A percentile compares a stretch with the other conserved stretches of the same genome.
phyloP scores from a whole-genome alignment of 2,113 vertebrate species.

The Microtus montanus region DNA sequence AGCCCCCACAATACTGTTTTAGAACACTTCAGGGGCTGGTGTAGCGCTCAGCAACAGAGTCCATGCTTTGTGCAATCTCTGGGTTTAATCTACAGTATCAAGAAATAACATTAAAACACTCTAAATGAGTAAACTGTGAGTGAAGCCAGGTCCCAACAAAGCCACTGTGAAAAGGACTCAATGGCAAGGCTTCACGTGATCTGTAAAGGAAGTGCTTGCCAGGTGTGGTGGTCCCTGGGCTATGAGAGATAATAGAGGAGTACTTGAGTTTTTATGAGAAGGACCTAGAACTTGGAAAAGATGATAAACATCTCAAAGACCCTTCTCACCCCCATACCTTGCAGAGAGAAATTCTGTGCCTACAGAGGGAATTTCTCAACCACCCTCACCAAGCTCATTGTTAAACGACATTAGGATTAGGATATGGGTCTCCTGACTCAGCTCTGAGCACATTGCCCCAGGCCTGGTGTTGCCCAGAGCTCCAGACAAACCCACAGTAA shows the following conservation, averaged over 20 bases:
- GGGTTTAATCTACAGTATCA: neutral
- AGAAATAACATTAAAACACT: neutral
- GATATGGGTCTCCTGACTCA: neutral
- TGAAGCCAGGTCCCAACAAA: neutral
- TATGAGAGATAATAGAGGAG: neutral
- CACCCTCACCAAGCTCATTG: neutral
- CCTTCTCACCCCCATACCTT: neutral
- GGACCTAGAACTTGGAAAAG: neutral
- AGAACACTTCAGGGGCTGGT: neutral
- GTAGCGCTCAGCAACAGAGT: neutral
- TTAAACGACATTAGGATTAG: neutral
- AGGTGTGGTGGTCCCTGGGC: neutral
- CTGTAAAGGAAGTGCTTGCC: neutral
- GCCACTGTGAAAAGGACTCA: neutral
- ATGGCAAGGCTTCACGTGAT: too few species aligned
- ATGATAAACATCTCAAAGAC: too few species aligned
- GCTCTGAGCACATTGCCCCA: neutral
- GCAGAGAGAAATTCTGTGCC: neutral
- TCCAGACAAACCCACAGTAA: neutral
- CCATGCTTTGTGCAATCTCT: too few species aligned
- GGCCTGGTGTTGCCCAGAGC: neutral
- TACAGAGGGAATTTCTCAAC: neutral
- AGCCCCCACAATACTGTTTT: neutral
- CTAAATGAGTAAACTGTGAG: neutral
- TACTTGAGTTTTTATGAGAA: neutral